phyloP scores from a whole-genome alignment of 2,797 vertebrate species.

The Lepidocolaptes lacrymiger region DNA sequence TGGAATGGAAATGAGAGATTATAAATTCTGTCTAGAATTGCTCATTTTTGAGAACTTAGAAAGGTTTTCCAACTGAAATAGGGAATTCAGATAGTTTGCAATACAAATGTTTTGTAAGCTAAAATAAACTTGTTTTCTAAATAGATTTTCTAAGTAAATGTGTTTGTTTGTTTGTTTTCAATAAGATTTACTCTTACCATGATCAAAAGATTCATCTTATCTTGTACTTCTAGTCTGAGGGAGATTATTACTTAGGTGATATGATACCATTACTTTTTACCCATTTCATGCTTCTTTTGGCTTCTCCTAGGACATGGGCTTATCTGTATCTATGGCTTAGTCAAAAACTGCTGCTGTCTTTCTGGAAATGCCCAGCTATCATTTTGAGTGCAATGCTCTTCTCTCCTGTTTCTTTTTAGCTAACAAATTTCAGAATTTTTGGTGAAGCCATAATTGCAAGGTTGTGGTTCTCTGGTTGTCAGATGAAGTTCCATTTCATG shows the following conservation, averaged over 20 bases:
- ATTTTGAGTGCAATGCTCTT: background rate
- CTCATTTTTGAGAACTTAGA: background rate
- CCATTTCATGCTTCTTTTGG: background rate
- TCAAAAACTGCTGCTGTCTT: background rate
- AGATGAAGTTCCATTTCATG: too few relatives aligned
- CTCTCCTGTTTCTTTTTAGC: background rate
- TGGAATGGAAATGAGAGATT: background rate
- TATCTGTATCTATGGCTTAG: background rate
- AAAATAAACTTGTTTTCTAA: background rate
- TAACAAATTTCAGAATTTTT: background rate
- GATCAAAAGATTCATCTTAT: background rate
- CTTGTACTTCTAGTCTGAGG: background rate
- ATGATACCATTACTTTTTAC: background rate
- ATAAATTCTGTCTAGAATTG: background rate
- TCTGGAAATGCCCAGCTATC: background rate
- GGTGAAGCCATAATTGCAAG: background rate
- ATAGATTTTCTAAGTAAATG: background rate
- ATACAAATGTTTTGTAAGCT: background rate
- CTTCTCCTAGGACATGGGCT: background rate
- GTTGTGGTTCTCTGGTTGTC: too few relatives aligned
- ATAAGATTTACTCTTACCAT: background rate
- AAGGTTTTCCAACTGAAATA: background rate
- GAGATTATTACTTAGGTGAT: background rate
- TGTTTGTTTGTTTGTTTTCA: background rate
- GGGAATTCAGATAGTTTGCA: background rate